Evolutionary conservation across 92 coral and sea anemone species (phyloP).

Genomic region (Zoanthus sansibaricus): DNA sequence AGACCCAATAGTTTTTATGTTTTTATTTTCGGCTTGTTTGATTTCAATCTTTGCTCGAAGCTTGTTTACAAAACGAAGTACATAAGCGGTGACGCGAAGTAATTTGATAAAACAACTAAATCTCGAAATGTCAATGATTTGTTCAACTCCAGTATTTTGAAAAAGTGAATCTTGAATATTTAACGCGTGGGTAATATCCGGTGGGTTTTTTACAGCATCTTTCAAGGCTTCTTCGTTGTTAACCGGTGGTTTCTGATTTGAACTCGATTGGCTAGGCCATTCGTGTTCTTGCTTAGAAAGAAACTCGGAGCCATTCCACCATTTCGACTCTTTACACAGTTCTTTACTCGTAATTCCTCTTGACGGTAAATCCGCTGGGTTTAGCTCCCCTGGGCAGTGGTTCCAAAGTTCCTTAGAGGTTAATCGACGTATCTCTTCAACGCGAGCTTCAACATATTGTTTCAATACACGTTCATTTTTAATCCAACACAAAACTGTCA

Average conservation of each 20-base stretch:
- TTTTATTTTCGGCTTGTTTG: neutral
- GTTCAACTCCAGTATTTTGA: constrained; percentile 25
- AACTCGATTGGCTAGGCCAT: constrained; percentile 56
- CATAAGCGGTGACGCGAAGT: constrained; percentile 69
- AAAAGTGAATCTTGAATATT: neutral
- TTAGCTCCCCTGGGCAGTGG: constrained; percentile 53
- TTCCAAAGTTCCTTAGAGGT: constrained; percentile 50
- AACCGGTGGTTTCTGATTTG: constrained; percentile 23
- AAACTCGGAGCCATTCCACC: constrained; percentile 63
- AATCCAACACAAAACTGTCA: constrained; percentile 65
- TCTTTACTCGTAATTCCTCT: constrained; percentile 45
- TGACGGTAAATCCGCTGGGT: constrained; percentile 62
- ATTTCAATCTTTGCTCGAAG: constrained; percentile 21
- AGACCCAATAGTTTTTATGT: neutral
- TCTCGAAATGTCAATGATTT: constrained; percentile 56
- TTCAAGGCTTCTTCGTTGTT: constrained; percentile 44
- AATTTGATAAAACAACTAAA: constrained; percentile 57
- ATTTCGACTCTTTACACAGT: constrained; percentile 31
- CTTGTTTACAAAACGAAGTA: constrained; percentile 37
- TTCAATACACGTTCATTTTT: constrained; percentile 61
- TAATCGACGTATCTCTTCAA: constrained; percentile 60
- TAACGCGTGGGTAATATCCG: constrained; percentile 16
- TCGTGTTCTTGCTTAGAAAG: constrained; percentile 34
- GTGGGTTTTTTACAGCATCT: constrained; percentile 53
- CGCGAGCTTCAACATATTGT: constrained; percentile 61